These are phyloP conservation scores for Gonioctena quinquepunctata DNA, from an alignment of 1,140 invertebrate genomes.

Conservation along the genomic window DNA sequence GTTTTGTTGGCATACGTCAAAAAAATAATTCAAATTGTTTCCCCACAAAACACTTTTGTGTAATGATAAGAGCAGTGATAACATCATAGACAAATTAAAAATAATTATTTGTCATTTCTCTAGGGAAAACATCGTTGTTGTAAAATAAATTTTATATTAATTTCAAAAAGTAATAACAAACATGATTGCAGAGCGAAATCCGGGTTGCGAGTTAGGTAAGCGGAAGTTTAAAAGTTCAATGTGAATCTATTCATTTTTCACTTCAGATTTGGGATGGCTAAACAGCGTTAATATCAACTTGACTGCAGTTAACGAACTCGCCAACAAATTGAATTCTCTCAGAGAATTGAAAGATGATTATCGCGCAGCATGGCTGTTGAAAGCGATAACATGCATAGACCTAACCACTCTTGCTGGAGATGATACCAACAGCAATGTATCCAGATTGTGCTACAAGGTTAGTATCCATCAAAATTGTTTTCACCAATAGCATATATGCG, in stretches of 20 bases:
- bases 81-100: too few relatives aligned
- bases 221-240: not conserved
- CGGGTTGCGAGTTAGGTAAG: constrained; percentile 48
- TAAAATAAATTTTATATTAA: not conserved
- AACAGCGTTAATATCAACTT: constrained; percentile 66
- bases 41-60: too few relatives aligned
- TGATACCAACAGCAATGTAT: constrained; percentile 83
- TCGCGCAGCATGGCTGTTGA: constrained; percentile 75
- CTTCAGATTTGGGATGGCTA: constrained; percentile 63
- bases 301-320: constrained; percentile 61
- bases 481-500: too few relatives aligned
- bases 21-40: too few relatives aligned
- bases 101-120: too few relatives aligned
- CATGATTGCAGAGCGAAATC: constrained; percentile 36
- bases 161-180: not conserved
- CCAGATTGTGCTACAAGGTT: constrained; percentile 81
- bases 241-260: not conserved
- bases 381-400: constrained; percentile 85
- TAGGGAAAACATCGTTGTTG: too few relatives aligned
- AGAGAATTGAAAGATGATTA: constrained; percentile 55
- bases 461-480: too few relatives aligned
- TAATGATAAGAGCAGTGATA: too few relatives aligned
- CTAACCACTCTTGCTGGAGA: constrained; percentile 89
- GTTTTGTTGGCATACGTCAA: too few relatives aligned
- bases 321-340: constrained; percentile 54